Evolutionary conservation across 2,113 vertebrate genomes (phyloP).

Genomic region (Leptosomus discolor): DNA sequence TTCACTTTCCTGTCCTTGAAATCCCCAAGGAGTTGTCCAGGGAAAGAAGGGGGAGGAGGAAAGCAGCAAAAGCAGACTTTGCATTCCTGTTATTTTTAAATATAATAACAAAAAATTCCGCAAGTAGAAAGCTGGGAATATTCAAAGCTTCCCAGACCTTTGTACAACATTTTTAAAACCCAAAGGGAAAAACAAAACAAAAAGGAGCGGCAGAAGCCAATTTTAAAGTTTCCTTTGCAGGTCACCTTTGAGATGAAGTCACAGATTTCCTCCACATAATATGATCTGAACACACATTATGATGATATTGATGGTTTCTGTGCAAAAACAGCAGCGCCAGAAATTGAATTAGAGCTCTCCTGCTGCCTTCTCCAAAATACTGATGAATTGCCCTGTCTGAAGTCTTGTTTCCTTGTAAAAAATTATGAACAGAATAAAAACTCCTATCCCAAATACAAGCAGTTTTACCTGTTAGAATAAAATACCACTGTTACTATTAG

Average conservation of each 20-base stretch:
- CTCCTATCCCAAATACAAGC: background rate
- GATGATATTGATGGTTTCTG: background rate
- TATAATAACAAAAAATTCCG: background rate
- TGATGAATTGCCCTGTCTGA: background rate
- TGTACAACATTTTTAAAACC: slow-evolving; percentile 4
- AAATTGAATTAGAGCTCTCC: background rate
- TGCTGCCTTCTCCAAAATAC: background rate
- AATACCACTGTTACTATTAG: background rate
- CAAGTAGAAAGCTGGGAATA: slow-evolving; percentile 21
- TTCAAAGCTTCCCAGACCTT: background rate
- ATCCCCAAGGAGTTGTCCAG: background rate
- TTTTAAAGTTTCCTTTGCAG: slow-evolving; percentile 4
- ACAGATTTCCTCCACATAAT: background rate
- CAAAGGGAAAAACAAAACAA: slow-evolving; percentile 26
- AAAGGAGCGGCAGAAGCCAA: background rate
- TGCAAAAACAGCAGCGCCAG: background rate
- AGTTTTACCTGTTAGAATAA: background rate
- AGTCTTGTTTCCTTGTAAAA: background rate
- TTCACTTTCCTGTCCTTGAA: slow-evolving; percentile 20
- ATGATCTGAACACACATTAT: background rate
- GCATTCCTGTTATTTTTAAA: slow-evolving; percentile 42
- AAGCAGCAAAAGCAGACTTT: background rate
- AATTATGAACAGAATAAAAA: background rate
- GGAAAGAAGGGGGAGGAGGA: background rate
- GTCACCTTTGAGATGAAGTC: background rate